Evolutionary conservation across 35 echinoderm and acorn worm genomes (phyloP).

Genomic region (Lytechinus pictus): DNA sequence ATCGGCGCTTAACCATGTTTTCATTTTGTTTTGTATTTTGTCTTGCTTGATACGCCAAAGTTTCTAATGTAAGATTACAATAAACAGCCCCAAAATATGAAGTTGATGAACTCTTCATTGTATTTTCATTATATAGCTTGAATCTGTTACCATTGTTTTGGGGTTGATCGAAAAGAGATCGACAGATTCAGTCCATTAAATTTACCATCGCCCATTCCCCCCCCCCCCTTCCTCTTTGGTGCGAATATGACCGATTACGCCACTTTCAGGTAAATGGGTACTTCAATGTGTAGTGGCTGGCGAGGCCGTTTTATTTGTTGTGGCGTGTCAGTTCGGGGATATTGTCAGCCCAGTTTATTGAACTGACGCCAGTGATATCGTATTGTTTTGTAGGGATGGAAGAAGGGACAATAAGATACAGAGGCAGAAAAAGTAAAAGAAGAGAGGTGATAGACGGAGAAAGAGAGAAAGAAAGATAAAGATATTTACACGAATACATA

Average conservation of each 20-base stretch:
- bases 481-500: no score
- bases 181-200: no score
- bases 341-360: conserved; percentile 3
- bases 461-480: background rate
- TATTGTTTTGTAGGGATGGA: background rate
- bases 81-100: no score
- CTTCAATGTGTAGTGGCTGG: background rate
- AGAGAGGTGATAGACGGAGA: background rate
- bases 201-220: no score
- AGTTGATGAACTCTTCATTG: no score
- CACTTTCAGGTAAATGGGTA: background rate
- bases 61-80: no score
- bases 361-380: background rate
- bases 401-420: background rate
- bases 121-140: no score
- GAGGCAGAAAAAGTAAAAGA: background rate
- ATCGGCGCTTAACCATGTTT: no score
- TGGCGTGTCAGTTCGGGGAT: background rate
- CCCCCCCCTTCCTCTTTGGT: background rate
- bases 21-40: no score
- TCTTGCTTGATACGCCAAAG: no score
- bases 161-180: no score
- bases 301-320: background rate
- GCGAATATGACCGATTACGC: background rate
- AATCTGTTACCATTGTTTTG: no score